Base-by-base conservation (phyloP, 2,888 invertebrate species). In the Rhamphomyia laevipes region DNA sequence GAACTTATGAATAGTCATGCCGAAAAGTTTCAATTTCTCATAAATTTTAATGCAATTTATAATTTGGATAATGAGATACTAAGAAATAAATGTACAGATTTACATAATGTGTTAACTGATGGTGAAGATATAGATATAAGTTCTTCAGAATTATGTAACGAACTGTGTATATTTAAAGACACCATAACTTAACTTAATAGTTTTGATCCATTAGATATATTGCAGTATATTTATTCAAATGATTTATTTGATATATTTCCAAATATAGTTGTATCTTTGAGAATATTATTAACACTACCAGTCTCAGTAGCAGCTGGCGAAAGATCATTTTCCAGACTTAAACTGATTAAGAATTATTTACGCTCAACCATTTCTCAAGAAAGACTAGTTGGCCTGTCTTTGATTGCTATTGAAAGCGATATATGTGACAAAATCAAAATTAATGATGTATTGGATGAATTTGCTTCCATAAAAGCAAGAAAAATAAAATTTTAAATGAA, bases 371-470 rank as follows among this genome's bases (percentile, higher is more conserved):
- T 58, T 30, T 53, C 52, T 44, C 52, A 56, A 52, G 54, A 52
- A 49, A 56, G 54, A 54, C 55, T 57, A 42, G 52, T 53, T 53
- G 53, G 55, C 51, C 56, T 59, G 45, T 51, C 58, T 51, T 56
- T 51, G 49, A 54, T 60, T 52, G 59, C 61, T 47, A 60, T 60
- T 49, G 55, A 61, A 58, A 57, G 58, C 51, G 55, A 59, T 51
- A 55, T 60, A 48, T 57, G 56, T 27, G 53, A 56, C 54, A 53
- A 54, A 46, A 48, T 57, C 7, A 55, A 58, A 48, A 56, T 35
- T 12, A 12, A 9, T 9, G 35, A 35, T 35, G n/a, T 35, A 35
- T 5, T 35, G 9, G n/a, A 35, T 35, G 35, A 35, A 9, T 35
- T 35, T 35, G 35, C 35, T 35, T 12, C 11, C n/a, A 13, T 35